Base-by-base conservation (phyloP, 2,113 vertebrate genomes). In the Manacus vitellinus region DNA sequence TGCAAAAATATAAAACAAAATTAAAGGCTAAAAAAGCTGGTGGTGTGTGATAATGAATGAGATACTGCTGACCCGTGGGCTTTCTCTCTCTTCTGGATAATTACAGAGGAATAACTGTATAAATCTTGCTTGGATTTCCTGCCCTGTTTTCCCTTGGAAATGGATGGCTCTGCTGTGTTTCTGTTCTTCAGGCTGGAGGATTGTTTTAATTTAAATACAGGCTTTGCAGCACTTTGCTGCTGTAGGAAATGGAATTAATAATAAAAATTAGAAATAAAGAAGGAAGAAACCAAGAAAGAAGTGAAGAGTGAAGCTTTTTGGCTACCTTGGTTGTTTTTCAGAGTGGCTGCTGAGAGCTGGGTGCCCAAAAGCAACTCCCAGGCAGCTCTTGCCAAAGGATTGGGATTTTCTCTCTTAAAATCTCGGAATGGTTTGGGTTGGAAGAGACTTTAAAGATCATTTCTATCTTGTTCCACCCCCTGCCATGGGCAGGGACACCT, bases 21-120 rank as follows among this genome's bases (percentile, higher is more conserved):
- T 80, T 67, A 89, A 74, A 92, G 90, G 44, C 35, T 31, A n/a
- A 90, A 71, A 71, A 92, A 88, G 80, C 39, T 19, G 61, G 62
- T 61, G 4, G 9, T 23, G 59, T 83, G 89, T 65, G 87, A 94
- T 96, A 92, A 94, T 82, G 92, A 88, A 95, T 90, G 92, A 88
- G 94, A 75, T 82, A 63, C 16, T 62, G 70, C 89, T 95, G 96
- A 94, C 94, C 91, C 33, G 6, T 27, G 76, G 92, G 91, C 92
- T 85, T 86, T 81, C 49, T 78, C 76, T 84, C 91, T 92, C 84
- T 89, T 76, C 89, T 92, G 92, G 92, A 88, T 97, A 97, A 96
- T 97, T 97, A 94, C 73, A 74, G 88, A 93, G 95, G 92, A 97
- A 95, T 96, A 96, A 94, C 86, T 89, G 81, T 66, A 86, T 96